Percentiles rank a stretch among this genome's conserved stretches.
These are phyloP conservation scores for Momotus momota DNA, from an alignment of 2,797 vertebrate genomes.

Conservation along the genomic window DNA sequence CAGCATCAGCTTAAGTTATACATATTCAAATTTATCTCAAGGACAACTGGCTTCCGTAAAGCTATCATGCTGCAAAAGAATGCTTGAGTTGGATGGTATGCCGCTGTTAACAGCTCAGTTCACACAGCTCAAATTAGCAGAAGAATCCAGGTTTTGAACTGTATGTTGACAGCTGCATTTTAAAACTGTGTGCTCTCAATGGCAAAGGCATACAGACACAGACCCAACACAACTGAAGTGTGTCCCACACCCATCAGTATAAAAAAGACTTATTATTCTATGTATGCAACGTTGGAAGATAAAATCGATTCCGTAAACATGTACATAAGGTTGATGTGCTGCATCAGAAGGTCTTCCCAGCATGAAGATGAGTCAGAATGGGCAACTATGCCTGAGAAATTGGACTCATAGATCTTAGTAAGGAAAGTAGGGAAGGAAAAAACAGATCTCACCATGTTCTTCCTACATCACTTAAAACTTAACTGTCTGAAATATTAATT, in stretches of 20 bases:
- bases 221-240: neutral
- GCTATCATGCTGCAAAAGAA: neutral
- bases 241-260: neutral
- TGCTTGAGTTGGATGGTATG: neutral
- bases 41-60: neutral
- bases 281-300: neutral
- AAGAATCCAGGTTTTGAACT: neutral
- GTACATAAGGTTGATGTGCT: neutral
- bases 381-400: neutral
- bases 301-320: neutral
- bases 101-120: neutral
- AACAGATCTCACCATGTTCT: neutral
- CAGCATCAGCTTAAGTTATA: neutral
- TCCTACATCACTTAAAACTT: neutral
- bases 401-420: neutral
- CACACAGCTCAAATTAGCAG: neutral
- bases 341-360: neutral
- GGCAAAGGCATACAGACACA: neutral
- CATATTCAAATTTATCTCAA: neutral
- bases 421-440: neutral
- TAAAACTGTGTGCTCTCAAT: neutral
- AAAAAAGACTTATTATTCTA: neutral
- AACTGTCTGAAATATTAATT: neutral
- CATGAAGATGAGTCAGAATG: neutral
- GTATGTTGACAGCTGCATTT: neutral